Evolutionary conservation across 2,797 vertebrate species (phyloP).

Genomic region (Acanthiza pusilla): DNA sequence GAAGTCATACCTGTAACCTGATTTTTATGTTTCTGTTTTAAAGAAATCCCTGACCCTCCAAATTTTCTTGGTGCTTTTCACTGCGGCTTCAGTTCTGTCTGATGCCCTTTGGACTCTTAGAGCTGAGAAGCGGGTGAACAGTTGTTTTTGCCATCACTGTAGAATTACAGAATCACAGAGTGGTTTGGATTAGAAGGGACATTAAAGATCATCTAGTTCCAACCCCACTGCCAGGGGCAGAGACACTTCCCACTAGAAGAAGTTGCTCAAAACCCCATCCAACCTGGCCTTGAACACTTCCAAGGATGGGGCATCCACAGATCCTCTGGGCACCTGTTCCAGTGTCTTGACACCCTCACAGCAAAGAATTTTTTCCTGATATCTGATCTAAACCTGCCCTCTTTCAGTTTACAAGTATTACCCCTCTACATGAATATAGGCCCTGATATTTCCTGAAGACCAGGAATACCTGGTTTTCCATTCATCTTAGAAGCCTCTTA

Average conservation of each 20-base stretch:
- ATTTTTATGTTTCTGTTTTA: not conserved
- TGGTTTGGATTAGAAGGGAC: not conserved
- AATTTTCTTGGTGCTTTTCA: not conserved
- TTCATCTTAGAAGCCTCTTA: not conserved
- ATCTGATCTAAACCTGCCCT: not conserved
- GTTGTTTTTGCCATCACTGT: not conserved
- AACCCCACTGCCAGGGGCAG: not conserved
- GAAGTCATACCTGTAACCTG: not conserved
- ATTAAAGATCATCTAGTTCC: not conserved
- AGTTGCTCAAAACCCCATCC: not conserved
- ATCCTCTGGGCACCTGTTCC: not conserved
- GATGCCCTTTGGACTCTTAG: not conserved
- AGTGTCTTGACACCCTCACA: rapidly evolving
- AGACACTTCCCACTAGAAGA: not conserved
- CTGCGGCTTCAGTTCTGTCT: not conserved
- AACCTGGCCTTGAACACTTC: not conserved
- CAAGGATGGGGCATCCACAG: not conserved
- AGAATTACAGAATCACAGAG: not conserved
- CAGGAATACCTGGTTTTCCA: not conserved
- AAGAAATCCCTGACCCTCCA: not conserved
- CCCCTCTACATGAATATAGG: too few relatives aligned
- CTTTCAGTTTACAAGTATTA: not conserved
- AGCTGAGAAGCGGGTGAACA: not conserved
- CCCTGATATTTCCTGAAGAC: too few relatives aligned
- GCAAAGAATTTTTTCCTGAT: not conserved